phyloP scores from a whole-genome alignment of 2,113 vertebrate genomes.

The Haplotaxodon microlepis region DNA sequence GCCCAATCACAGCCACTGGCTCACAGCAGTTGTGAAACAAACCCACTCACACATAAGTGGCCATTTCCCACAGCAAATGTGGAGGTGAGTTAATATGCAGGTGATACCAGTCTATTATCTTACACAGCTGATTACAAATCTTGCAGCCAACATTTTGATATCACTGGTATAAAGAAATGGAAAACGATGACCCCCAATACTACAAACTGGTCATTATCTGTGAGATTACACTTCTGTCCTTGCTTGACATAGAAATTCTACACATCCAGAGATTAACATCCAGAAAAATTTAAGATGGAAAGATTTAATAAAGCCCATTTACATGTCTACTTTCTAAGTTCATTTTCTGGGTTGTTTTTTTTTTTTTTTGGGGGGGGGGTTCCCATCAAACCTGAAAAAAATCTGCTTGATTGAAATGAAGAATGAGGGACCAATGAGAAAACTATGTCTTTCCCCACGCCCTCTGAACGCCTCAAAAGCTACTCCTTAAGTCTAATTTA shows the following conservation, averaged over 20 bases:
- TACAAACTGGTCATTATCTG: not conserved
- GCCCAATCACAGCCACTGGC: not conserved
- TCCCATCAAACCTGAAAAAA: not conserved
- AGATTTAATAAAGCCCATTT: not conserved
- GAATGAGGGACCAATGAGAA: not conserved
- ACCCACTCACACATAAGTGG: not conserved
- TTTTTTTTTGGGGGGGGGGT: too few species aligned
- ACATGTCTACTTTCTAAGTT: not conserved
- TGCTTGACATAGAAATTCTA: not conserved
- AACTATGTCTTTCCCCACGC: not conserved
- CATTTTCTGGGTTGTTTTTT: fast-evolving
- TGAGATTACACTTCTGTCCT: not conserved
- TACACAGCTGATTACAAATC: not conserved
- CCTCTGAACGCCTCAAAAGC: not conserved
- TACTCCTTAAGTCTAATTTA: not conserved
- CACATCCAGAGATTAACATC: not conserved
- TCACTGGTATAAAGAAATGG: not conserved
- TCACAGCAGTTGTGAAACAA: not conserved
- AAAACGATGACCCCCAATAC: not conserved
- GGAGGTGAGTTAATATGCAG: not conserved
- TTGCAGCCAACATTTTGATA: not conserved
- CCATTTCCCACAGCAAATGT: not conserved
- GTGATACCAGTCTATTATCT: not conserved
- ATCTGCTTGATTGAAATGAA: not conserved
- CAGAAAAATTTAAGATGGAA: not conserved